Conservation (phyloP, 2,797 vertebrate species). For the Muraenolepis orangiensis region DNA sequence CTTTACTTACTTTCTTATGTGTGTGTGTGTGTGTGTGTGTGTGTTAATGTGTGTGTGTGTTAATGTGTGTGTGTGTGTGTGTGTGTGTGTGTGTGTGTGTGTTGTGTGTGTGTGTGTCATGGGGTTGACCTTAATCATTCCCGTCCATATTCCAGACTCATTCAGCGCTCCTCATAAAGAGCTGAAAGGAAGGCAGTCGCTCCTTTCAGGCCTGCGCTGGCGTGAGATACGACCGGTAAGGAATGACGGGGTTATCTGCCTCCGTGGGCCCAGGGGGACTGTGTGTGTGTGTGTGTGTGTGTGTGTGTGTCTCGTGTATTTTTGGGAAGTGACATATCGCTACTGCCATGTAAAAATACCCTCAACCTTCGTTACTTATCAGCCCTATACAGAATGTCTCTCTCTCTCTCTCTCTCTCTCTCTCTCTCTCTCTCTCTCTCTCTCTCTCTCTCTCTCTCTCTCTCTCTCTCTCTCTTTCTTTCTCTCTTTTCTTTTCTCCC, state of each 20-base stretch:
- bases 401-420: constrained; percentile 23
- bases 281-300: constrained; percentile 17
- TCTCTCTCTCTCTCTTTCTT: no score
- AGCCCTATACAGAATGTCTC: constrained; percentile 40
- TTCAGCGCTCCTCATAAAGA: constrained; percentile 21
- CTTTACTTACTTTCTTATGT: no score
- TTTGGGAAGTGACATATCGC: constrained; percentile 59
- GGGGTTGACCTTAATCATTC: constrained; percentile 40
- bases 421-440: constrained; percentile 18
- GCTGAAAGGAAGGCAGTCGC: constrained; percentile 30
- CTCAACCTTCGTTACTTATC: constrained; percentile 55
- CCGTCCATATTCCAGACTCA: constrained; percentile 47
- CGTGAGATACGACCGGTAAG: constrained; percentile 32
- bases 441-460: no score
- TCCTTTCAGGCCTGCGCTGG: constrained; percentile 42
- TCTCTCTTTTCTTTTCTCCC: no score
- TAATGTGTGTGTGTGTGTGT: no score
- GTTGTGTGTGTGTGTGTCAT: neutral
- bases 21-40: no score
- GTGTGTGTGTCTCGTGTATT: no score
- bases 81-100: no score
- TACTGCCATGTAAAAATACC: constrained; percentile 48
- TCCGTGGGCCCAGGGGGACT: constrained; percentile 3
- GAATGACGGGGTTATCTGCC: constrained; percentile 47
- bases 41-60: no score